A percentile compares a stretch with the other conserved stretches of the same genome.
Conservation (phyloP, 2,113 vertebrate species). For the Leptocoma aspasia region DNA sequence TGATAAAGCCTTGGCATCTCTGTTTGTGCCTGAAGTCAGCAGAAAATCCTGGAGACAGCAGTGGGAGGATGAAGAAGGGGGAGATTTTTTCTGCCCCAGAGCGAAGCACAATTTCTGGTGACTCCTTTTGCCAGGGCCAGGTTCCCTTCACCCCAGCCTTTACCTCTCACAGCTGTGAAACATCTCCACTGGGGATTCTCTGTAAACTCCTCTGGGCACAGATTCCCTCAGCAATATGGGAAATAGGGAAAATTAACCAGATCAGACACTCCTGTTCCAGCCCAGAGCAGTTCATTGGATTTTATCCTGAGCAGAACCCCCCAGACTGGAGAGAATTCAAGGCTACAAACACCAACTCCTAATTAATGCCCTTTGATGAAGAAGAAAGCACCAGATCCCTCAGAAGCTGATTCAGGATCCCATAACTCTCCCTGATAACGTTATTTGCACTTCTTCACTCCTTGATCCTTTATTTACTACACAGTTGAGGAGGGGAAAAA, state of each 20-base stretch:
- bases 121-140: not conserved
- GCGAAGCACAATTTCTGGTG: not conserved
- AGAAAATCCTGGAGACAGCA: not conserved
- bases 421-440: not conserved
- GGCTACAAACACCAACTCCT: not conserved
- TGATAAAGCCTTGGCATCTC: not conserved
- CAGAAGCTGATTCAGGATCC: not conserved
- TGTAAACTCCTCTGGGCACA: not conserved
- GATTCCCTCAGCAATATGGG: not conserved
- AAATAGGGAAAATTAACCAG: not conserved
- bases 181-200: not conserved
- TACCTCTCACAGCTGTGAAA: not conserved
- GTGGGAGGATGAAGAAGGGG: not conserved
- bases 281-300: not conserved
- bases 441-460: constrained; percentile 25
- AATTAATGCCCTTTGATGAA: not conserved
- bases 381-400: not conserved
- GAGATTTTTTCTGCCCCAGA: not conserved
- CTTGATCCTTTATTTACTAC: constrained; percentile 4
- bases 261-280: not conserved
- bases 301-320: not conserved
- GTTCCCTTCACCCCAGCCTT: not conserved
- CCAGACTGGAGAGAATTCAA: not conserved
- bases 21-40: not conserved
- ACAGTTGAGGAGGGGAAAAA: not conserved